These are phyloP conservation scores for Neolamprologus tretocephalus DNA, from an alignment of 2,113 vertebrate genomes.

Conservation along the genomic window DNA sequence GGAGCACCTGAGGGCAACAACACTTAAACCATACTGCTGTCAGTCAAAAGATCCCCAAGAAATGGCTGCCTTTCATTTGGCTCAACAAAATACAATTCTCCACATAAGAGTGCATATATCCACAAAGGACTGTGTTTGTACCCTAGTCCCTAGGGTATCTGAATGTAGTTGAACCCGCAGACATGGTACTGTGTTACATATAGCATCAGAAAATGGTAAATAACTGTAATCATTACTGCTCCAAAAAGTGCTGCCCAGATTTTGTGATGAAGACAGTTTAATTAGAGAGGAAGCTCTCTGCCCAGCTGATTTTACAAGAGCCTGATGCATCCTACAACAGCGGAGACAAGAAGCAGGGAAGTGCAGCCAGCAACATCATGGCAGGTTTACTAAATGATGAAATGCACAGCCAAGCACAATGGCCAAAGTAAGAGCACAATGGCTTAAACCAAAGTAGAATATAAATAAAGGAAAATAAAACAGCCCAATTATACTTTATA, in stretches of 20 bases:
- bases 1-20: constrained; percentile 4
- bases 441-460: background rate
- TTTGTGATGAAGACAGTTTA: background rate
- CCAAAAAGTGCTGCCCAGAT: background rate
- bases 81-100: background rate
- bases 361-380: background rate
- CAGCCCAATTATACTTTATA: background rate
- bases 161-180: background rate
- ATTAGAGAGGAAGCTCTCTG: background rate
- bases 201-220: background rate
- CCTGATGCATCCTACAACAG: background rate
- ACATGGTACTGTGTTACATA: background rate
- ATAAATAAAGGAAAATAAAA: background rate
- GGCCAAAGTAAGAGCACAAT: background rate
- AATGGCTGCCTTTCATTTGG: background rate
- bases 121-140: background rate
- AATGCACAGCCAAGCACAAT: background rate
- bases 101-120: background rate
- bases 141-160: background rate
- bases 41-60: background rate
- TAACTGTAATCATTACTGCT: background rate
- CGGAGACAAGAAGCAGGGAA: background rate
- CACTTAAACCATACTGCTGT: background rate
- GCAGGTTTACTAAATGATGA: background rate
- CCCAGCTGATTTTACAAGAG: background rate